Conservation (phyloP, 1,140 invertebrate genomes). For the Drosophila lacertosa region DNA sequence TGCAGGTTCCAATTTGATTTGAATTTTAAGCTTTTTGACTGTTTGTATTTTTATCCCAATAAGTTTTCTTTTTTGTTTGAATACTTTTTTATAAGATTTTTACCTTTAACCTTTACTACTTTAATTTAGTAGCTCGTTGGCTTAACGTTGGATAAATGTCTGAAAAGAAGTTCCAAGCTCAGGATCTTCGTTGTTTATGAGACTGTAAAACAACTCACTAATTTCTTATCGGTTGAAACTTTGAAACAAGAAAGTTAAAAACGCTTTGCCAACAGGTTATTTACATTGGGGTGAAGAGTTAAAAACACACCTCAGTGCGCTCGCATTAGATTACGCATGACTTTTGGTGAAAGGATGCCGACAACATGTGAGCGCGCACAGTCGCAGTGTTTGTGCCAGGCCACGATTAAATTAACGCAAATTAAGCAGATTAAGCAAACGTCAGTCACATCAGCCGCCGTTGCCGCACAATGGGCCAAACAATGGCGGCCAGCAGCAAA, state of each 20-base stretch:
- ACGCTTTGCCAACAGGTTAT: slow-evolving; percentile 57
- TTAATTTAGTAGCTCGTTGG: too few species aligned
- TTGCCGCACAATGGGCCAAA: slow-evolving; percentile 47
- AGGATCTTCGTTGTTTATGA: too few species aligned
- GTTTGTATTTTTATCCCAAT: background rate
- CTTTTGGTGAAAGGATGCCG: slow-evolving; percentile 31
- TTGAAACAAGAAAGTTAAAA: background rate
- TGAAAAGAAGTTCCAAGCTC: too few species aligned
- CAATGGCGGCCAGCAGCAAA: slow-evolving; percentile 54
- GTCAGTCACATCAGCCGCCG: slow-evolving; percentile 64
- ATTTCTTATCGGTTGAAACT: too few species aligned
- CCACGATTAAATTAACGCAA: slow-evolving; percentile 75
- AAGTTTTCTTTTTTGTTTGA: too few species aligned
- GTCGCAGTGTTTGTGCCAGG: too few species aligned
- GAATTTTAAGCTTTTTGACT: background rate
- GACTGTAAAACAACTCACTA: too few species aligned
- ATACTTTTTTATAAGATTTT: too few species aligned
- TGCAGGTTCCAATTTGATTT: background rate
- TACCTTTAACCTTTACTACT: too few species aligned
- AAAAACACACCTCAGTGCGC: slow-evolving; percentile 14
- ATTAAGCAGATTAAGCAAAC: slow-evolving; percentile 72
- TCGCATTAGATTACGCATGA: background rate
- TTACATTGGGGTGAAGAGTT: slow-evolving; percentile 19
- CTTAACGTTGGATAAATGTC: too few species aligned
- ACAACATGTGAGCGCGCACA: slow-evolving; percentile 50